phyloP scores from a whole-genome alignment of 2,113 vertebrate species.

The Microtus richardsoni region DNA sequence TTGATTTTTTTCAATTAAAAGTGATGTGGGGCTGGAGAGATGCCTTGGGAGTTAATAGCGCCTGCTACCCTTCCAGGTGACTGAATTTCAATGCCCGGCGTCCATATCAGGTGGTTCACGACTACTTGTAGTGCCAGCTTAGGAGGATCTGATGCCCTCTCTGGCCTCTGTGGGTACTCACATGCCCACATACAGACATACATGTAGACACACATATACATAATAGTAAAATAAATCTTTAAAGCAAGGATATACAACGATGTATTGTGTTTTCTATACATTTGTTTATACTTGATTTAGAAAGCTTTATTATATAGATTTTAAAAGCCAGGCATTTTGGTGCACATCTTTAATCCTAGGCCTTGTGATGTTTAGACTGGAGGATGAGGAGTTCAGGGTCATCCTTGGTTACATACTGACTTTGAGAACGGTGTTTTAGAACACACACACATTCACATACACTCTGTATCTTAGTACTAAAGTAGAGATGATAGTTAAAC shows the following conservation, averaged over 20 bases:
- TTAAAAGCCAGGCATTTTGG: neutral
- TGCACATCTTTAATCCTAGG: neutral
- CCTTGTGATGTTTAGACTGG: neutral
- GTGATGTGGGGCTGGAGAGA: neutral
- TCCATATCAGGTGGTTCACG: neutral
- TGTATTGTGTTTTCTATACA: neutral
- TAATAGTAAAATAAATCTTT: neutral
- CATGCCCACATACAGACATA: neutral
- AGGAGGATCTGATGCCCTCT: too few species aligned
- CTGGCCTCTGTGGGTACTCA: too few species aligned
- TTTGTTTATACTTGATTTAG: neutral
- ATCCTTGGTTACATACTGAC: neutral
- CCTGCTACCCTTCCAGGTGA: neutral
- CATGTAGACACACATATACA: neutral
- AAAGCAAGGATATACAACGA: neutral
- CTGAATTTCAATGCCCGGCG: neutral
- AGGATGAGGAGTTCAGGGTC: neutral
- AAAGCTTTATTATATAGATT: neutral
- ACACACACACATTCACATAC: neutral
- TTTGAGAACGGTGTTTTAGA: neutral
- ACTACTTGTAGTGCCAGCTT: neutral
- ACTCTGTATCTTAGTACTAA: neutral
- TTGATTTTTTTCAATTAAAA: conserved; percentile 24
- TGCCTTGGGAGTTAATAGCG: neutral
- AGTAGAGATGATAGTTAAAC: neutral